Percentiles rank a stretch among this genome's conserved stretches.
phyloP scores from a whole-genome alignment of 2,797 vertebrate genomes.

The Acestrorhynchus altus region DNA sequence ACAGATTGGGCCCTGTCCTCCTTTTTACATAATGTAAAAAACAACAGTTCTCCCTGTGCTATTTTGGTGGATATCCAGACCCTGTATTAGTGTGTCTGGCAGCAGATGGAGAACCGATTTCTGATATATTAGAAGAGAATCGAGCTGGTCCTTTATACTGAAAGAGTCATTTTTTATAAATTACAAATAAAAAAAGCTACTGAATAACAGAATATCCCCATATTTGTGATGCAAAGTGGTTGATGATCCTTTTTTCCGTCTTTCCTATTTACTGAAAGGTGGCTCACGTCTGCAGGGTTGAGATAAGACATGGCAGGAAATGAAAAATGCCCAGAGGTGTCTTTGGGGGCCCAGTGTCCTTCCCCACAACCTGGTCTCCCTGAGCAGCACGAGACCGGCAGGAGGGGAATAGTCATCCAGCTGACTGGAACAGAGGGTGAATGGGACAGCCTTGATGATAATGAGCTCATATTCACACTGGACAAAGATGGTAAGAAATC shows the following conservation, averaged over 20 bases:
- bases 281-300: conserved; percentile 63
- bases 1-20: background rate
- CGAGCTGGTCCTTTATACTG: conserved; percentile 9
- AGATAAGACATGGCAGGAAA: conserved; percentile 79
- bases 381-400: conserved; percentile 46
- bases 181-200: no score
- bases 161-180: no score
- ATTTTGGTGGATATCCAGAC: conserved; percentile 61
- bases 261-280: conserved; percentile 64
- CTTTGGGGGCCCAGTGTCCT: conserved; percentile 33
- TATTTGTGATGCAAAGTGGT: background rate
- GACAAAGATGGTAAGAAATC: conserved; percentile 72
- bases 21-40: conserved; percentile 59
- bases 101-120: conserved; percentile 59
- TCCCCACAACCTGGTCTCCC: conserved; percentile 1
- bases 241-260: conserved; percentile 43
- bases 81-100: conserved; percentile 53
- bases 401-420: conserved; percentile 79
- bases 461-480: conserved; percentile 73
- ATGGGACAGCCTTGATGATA: conserved; percentile 71
- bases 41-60: conserved; percentile 59
- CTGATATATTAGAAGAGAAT: conserved; percentile 21
- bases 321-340: conserved; percentile 39
- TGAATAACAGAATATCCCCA: background rate
- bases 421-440: conserved; percentile 78